Evolutionary conservation across 2,797 vertebrate species (phyloP).

Genomic region (Yasuhikotakia modesta): DNA sequence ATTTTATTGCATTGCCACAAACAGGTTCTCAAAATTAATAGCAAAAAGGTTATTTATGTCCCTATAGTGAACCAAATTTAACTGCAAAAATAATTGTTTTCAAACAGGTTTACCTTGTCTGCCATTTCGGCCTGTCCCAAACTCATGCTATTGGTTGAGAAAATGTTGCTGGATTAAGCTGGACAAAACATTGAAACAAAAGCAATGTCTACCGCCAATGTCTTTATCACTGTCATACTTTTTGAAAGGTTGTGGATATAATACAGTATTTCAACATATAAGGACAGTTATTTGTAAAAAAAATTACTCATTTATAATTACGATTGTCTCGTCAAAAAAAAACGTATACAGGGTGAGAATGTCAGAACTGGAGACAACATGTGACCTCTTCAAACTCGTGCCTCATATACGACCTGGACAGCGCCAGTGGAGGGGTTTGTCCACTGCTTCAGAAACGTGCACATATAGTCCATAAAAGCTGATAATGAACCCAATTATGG

Average conservation of each 20-base stretch:
- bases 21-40: not conserved
- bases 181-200: not conserved
- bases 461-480: conserved; percentile 82
- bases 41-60: not conserved
- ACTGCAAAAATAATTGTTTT: not conserved
- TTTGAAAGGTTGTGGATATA: too few species aligned
- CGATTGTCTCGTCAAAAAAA: too few species aligned
- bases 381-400: conserved; percentile 24
- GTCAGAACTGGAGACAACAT: conserved; percentile 22
- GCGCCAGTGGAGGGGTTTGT: conserved; percentile 55
- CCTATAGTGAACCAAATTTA: not conserved
- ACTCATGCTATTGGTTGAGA: not conserved
- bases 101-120: not conserved
- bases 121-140: not conserved
- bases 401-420: conserved; percentile 30
- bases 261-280: too few species aligned
- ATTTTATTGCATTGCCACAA: too few species aligned
- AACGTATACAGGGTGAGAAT: not conserved
- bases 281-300: too few species aligned
- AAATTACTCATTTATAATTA: too few species aligned
- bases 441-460: conserved; percentile 68
- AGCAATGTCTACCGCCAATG: not conserved
- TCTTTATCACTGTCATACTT: too few species aligned
- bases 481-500: conserved; percentile 83
- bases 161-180: not conserved